A percentile compares a stretch with the other conserved stretches of the same genome.
These are phyloP conservation scores for Hylomyscus alleni DNA, from an alignment of 2,797 vertebrate species.

Conservation along the genomic window DNA sequence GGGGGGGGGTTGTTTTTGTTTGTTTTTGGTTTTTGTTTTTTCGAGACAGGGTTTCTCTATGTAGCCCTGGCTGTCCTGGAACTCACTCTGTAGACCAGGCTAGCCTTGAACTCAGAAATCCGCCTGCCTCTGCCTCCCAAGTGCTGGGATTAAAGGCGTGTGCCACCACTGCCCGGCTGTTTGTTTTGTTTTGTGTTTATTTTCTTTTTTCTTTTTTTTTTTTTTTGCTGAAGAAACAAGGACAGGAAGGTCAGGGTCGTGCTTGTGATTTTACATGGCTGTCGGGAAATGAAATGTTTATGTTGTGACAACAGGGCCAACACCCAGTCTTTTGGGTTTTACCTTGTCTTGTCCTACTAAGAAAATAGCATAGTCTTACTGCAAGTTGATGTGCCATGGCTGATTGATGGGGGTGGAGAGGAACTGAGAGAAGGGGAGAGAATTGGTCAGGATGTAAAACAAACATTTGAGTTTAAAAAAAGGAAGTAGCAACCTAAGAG, in stretches of 20 bases:
- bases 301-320: background rate
- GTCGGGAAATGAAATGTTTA: background rate
- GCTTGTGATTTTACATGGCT: background rate
- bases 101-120: too few species aligned
- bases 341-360: background rate
- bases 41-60: too few species aligned
- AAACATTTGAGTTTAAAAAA: background rate
- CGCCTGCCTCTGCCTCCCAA: too few species aligned
- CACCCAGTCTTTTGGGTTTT: background rate
- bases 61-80: too few species aligned
- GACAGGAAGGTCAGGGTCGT: background rate
- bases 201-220: too few species aligned
- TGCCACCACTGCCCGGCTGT: too few species aligned
- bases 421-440: background rate
- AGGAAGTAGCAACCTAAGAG: background rate
- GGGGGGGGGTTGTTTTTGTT: too few species aligned
- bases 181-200: too few species aligned
- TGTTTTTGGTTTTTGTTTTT: background rate
- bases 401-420: background rate
- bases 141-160: too few species aligned
- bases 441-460: background rate
- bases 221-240: background rate
- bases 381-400: background rate
- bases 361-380: background rate
- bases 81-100: too few species aligned